Percentiles rank a stretch among this genome's conserved stretches.
These are phyloP conservation scores for Cyprinodon diabolis DNA, from an alignment of 2,797 vertebrate genomes.

Conservation along the genomic window DNA sequence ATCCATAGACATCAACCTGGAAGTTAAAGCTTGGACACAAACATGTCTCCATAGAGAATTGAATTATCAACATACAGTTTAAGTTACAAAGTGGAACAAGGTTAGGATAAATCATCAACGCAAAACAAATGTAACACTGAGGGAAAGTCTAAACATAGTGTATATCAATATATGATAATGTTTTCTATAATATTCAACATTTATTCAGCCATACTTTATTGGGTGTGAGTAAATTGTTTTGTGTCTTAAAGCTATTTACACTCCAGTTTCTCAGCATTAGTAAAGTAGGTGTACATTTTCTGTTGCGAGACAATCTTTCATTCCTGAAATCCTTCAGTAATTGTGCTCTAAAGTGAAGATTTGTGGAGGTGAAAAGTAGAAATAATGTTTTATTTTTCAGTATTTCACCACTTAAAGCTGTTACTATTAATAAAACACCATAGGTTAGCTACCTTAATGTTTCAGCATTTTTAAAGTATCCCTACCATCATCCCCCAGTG, in stretches of 20 bases:
- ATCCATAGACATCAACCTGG: too few relatives aligned
- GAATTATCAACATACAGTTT: not conserved
- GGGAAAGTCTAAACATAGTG: not conserved
- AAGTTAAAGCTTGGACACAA: too few relatives aligned
- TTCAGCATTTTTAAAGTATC: conserved; percentile 35
- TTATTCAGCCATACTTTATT: not conserved
- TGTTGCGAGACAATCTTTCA: conserved; percentile 6
- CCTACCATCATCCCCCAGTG: conserved; percentile 28
- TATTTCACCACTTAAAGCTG: not conserved
- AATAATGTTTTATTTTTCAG: not conserved
- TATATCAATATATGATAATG: not conserved
- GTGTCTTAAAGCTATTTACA: not conserved
- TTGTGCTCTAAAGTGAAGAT: not conserved
- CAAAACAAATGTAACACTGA: not conserved
- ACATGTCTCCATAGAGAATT: not conserved
- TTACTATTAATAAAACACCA: not conserved
- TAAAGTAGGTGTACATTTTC: conserved; percentile 1
- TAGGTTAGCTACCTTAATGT: not conserved
- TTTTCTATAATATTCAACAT: not conserved
- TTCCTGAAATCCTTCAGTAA: not conserved
- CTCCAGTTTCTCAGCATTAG: not conserved
- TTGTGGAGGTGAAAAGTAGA: not conserved
- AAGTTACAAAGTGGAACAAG: not conserved
- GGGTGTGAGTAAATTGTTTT: not conserved
- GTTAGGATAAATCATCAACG: not conserved